These are phyloP conservation scores for Plotosus lineatus DNA, from an alignment of 2,113 vertebrate species.

Conservation along the genomic window DNA sequence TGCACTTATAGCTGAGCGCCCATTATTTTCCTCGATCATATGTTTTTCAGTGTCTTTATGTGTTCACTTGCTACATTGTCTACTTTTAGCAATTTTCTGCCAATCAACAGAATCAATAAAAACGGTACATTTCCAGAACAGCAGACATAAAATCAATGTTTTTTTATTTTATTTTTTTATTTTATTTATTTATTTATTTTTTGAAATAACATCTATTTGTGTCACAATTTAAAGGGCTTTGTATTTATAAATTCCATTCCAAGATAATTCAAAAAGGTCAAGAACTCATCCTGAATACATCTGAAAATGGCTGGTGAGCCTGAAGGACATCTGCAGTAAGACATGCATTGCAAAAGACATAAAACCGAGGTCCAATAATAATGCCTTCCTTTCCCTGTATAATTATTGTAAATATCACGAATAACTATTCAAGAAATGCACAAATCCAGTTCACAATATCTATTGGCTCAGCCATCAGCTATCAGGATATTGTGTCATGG, in stretches of 20 bases:
- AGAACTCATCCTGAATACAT: neutral
- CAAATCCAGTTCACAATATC: too few species aligned
- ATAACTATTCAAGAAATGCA: neutral
- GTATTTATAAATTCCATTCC: neutral
- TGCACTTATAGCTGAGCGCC: constrained; percentile 65
- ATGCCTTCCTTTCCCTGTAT: neutral
- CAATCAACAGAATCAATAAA: constrained; percentile 67
- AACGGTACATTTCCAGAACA: constrained; percentile 46
- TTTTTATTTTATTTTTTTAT: too few species aligned
- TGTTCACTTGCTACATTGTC: constrained; percentile 64
- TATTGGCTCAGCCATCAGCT: too few species aligned
- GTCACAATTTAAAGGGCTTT: constrained; percentile 8
- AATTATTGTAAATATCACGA: neutral
- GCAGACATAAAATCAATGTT: constrained; percentile 65
- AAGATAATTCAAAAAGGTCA: too few species aligned
- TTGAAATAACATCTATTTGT: constrained; percentile 38
- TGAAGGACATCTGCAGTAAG: neutral
- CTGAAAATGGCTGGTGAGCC: neutral
- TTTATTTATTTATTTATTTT: too few species aligned
- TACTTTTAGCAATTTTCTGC: constrained; percentile 64
- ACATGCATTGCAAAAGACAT: neutral
- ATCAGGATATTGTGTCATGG: too few species aligned
- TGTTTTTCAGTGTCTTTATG: constrained; percentile 62
- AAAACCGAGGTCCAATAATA: neutral
- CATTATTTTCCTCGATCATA: constrained; percentile 67